Conservation (phyloP, 2,888 invertebrate genomes). For the Rhabditoides inermis region DNA sequence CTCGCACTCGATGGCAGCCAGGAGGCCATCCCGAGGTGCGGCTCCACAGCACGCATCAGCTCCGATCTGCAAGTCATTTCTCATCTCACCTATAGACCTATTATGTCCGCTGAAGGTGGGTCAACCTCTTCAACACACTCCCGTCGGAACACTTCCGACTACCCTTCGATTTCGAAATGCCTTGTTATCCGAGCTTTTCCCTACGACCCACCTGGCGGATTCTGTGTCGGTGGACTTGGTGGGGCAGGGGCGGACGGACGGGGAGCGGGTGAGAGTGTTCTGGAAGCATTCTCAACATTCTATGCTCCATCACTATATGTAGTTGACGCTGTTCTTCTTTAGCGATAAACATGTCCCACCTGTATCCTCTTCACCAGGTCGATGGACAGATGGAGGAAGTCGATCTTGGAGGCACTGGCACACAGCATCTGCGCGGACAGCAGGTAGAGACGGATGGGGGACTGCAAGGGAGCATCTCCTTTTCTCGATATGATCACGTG, state of each 20-base stretch:
- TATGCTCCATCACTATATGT: neutral
- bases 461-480: constrained; percentile 14
- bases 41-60: constrained; percentile 13
- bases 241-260: neutral
- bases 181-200: too few relatives aligned
- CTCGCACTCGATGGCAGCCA: constrained; percentile 4
- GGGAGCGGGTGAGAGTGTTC: neutral
- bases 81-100: too few relatives aligned
- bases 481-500: too few relatives aligned
- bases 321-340: neutral
- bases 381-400: constrained; percentile 60
- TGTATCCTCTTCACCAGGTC: constrained; percentile 39
- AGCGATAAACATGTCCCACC: constrained; percentile 12
- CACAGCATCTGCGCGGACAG: constrained; percentile 68
- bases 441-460: constrained; percentile 63
- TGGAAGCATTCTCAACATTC: constrained; percentile 2
- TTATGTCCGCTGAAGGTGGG: too few relatives aligned
- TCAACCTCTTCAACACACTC: too few relatives aligned
- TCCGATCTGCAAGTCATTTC: constrained; percentile 4
- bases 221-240: neutral
- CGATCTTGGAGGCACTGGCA: constrained; percentile 67
- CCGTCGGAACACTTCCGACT: too few relatives aligned
- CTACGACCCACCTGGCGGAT: neutral
- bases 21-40: constrained; percentile 12
- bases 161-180: too few relatives aligned